phyloP scores from a whole-genome alignment of 2,113 vertebrate genomes.

The Heliornis fulica region DNA sequence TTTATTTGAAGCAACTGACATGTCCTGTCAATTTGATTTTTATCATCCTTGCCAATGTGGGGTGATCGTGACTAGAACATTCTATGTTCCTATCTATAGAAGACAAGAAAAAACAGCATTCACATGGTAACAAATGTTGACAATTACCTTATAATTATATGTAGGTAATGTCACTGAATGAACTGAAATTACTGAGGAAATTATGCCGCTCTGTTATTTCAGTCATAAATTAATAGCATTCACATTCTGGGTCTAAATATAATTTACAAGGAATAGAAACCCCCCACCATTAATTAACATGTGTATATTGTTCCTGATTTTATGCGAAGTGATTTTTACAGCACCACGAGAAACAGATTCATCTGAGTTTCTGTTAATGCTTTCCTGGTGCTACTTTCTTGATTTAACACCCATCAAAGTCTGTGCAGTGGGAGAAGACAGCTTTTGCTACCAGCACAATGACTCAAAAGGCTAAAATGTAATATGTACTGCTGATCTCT shows the following conservation, averaged over 20 bases:
- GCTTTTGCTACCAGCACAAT: neutral
- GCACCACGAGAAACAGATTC: conserved; percentile 13
- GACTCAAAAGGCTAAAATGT: neutral
- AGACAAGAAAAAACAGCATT: conserved; percentile 37
- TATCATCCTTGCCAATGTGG: conserved; percentile 28
- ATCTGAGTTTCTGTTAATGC: neutral
- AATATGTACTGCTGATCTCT: neutral
- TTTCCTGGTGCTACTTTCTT: neutral
- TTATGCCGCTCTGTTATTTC: conserved; percentile 70
- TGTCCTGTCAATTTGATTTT: conserved; percentile 52
- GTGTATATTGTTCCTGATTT: conserved; percentile 9
- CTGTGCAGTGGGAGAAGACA: neutral
- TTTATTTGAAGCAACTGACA: conserved; percentile 37
- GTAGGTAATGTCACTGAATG: conserved; percentile 79
- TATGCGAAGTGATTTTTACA: conserved; percentile 27
- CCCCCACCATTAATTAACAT: conserved; percentile 50
- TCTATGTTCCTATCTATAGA: conserved; percentile 27
- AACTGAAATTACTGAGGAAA: conserved; percentile 81
- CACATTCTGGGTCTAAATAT: conserved; percentile 62
- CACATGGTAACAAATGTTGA: conserved; percentile 72
- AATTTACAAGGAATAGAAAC: conserved; percentile 59
- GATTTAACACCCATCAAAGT: neutral
- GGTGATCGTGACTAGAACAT: conserved; percentile 25
- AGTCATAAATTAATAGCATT: conserved; percentile 60
- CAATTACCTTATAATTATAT: conserved; percentile 81